These are phyloP conservation scores for Amphipoea lucens DNA, from an alignment of 2,888 invertebrate species.

Conservation along the genomic window DNA sequence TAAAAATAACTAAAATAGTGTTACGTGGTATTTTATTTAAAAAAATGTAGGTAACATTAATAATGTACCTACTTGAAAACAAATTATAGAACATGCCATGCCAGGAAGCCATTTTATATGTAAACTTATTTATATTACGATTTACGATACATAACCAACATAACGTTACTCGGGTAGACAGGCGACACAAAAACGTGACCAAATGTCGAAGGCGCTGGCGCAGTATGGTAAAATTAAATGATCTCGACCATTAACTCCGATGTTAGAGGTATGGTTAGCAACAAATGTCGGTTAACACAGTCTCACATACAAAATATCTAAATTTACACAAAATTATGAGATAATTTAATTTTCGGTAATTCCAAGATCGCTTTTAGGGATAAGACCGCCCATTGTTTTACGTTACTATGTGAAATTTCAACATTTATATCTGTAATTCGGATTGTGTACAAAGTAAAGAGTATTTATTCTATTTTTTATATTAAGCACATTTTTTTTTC, in stretches of 20 bases:
- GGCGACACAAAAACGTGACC: slow-evolving; percentile 35
- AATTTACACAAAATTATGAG: background rate
- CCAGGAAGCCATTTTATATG: background rate
- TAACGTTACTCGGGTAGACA: slow-evolving; percentile 9
- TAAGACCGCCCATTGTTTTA: background rate
- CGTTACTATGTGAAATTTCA: background rate
- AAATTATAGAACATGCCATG: background rate
- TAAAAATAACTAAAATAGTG: background rate
- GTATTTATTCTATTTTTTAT: background rate
- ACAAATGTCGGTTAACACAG: background rate
- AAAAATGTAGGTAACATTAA: background rate
- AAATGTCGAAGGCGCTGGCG: slow-evolving; percentile 3
- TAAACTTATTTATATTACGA: background rate
- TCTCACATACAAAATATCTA: background rate
- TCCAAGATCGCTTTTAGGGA: background rate
- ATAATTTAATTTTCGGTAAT: background rate
- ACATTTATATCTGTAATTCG: background rate
- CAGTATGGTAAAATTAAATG: slow-evolving; percentile 5
- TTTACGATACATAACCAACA: background rate
- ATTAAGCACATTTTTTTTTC: background rate
- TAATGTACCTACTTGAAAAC: slow-evolving; percentile 1
- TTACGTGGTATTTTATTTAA: background rate
- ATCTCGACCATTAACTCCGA: background rate
- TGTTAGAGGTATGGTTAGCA: background rate
- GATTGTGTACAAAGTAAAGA: background rate